Base-by-base conservation (phyloP, 2,113 vertebrate species). In the Mugil cephalus region DNA sequence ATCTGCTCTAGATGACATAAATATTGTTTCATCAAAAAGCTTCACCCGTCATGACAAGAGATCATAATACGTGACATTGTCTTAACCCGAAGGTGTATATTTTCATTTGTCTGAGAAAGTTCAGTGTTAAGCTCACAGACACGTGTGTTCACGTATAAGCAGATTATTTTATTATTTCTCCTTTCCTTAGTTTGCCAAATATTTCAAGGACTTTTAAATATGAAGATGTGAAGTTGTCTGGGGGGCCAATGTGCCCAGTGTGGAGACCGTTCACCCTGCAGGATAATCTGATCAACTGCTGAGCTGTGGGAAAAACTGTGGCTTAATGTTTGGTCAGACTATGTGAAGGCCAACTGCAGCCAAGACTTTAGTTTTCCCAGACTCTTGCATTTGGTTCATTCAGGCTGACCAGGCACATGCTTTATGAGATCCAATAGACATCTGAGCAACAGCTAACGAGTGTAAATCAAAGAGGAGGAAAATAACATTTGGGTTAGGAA, bases 261-360 rank as follows among this genome's bases (percentile, higher is more conserved):
- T 11, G 18, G 14, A 51, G 36, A 18, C 21, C 46, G 13, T 53
- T 69, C 43, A 55, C 18, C 1, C 30, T 10, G 43, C 42, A 56
- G 17, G 50, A 47, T 62, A 36, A 77, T 77, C 53, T 62, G 40
- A 55, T 70, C n/a, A 67, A 15, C 62, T 74, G 55, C 36, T 12
- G 0, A 70, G 38, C 43, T 67, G 15, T 62, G 14, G 38, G 51
- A 63, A 77, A 56, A 46, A 36, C 59, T 45, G 40, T 13, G 46
- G 45, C 15, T 46, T 46, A 39, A 66, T 68, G 54, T 13, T 11
- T 59, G 53, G 7, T 50, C 18, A 38, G 34, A 56, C 30, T 51
- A 54, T 56, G 14, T 50, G 35, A 24, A 0, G 7, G 43, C 47
- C 61, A 45, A 50, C 1, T 38, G 15, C 10, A n/a, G 36, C 17